Percentiles rank a stretch among this genome's conserved stretches.
phyloP scores from a whole-genome alignment of 2,888 invertebrate species.

The Campaea margaritaria region DNA sequence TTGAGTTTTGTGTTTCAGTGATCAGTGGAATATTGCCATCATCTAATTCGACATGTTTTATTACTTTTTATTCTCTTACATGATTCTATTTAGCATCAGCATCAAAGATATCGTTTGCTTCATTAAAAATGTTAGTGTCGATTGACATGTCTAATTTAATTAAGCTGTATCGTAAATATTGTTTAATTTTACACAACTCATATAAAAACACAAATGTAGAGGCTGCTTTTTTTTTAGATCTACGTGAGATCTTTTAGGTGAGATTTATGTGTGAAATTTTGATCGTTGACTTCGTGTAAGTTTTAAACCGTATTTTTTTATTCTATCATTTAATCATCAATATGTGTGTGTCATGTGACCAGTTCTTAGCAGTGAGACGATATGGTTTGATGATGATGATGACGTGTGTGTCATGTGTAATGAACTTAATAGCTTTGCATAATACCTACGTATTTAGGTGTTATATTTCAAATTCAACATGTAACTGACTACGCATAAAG shows the following conservation, averaged over 20 bases:
- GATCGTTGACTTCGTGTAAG: too few relatives aligned
- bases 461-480: neutral
- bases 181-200: neutral
- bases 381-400: too few relatives aligned
- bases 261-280: too few relatives aligned
- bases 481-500: neutral
- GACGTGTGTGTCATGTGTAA: too few relatives aligned
- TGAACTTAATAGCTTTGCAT: too few relatives aligned
- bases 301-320: too few relatives aligned
- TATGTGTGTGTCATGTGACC: too few relatives aligned
- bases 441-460: neutral
- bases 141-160: constrained; percentile 16
- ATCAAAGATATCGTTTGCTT: constrained; percentile 21
- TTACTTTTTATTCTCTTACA: constrained; percentile 6
- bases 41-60: constrained; percentile 24
- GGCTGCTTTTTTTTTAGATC: neutral
- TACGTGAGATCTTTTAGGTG: neutral
- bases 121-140: constrained; percentile 1
- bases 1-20: constrained; percentile 24
- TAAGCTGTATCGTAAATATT: neutral
- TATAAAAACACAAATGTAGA: neutral
- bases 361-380: too few relatives aligned
- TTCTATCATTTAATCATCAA: too few relatives aligned
- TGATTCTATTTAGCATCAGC: constrained; percentile 1
- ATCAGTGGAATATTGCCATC: constrained; percentile 20